Evolutionary conservation across 2,888 invertebrate genomes (phyloP).

Genomic region (Hypena proboscidalis): DNA sequence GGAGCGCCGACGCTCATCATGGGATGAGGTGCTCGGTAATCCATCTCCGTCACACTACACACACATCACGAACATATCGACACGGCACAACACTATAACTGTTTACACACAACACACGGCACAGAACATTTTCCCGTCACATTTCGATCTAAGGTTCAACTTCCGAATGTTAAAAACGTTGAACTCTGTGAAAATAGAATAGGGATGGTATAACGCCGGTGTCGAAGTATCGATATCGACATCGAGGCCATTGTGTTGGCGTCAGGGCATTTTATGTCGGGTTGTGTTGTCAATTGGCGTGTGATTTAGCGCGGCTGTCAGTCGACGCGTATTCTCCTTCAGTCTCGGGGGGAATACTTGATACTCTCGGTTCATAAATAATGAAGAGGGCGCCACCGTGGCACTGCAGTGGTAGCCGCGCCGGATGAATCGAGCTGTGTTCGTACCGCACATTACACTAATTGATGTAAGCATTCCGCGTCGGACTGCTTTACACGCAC

Average conservation of each 20-base stretch:
- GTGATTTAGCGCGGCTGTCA: slow-evolving; percentile 63
- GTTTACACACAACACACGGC: slow-evolving; percentile 24
- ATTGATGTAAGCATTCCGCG: slow-evolving; percentile 45
- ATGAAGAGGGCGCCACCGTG: slow-evolving; percentile 43
- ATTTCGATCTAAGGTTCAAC: slow-evolving; percentile 40
- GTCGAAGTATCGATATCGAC: slow-evolving; percentile 39
- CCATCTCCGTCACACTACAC: slow-evolving; percentile 63
- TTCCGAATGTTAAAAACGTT: slow-evolving; percentile 37
- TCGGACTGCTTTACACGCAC: slow-evolving; percentile 42
- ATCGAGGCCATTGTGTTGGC: slow-evolving; percentile 45
- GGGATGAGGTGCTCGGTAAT: slow-evolving; percentile 78
- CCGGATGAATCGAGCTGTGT: slow-evolving; percentile 40
- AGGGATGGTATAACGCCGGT: slow-evolving; percentile 27
- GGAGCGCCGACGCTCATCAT: slow-evolving; percentile 70
- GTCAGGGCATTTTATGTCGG: slow-evolving; percentile 48
- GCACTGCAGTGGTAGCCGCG: slow-evolving; percentile 12
- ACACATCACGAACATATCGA: slow-evolving; percentile 53
- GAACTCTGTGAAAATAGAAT: slow-evolving; percentile 26
- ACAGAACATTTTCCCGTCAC: slow-evolving; percentile 34
- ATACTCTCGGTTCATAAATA: slow-evolving; percentile 54
- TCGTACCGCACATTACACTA: slow-evolving; percentile 44
- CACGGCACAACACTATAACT: slow-evolving; percentile 41
- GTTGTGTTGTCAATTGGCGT: slow-evolving; percentile 39
- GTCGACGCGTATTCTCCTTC: slow-evolving; percentile 57
- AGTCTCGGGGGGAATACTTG: slow-evolving; percentile 45